Conservation (phyloP, 2,113 vertebrate genomes). For the Gallinago paraguaiae region DNA sequence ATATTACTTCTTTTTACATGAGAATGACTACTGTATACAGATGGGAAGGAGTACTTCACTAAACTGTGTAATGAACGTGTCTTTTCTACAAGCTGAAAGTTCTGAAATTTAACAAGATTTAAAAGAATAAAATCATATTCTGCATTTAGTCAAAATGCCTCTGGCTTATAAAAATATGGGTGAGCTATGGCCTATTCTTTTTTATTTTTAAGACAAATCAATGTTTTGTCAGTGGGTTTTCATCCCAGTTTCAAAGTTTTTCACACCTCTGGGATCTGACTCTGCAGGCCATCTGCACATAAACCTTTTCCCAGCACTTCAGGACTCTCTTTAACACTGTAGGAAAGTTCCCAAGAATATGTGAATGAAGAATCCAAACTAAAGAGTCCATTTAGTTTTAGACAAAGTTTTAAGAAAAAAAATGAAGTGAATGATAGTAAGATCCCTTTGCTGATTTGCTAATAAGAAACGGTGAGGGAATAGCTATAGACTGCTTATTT, state of each 20-base stretch:
- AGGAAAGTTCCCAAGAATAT: not conserved
- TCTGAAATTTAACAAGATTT: not conserved
- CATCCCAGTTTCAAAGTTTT: not conserved
- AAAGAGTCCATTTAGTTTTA: not conserved
- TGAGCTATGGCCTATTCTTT: not conserved
- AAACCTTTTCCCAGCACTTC: not conserved
- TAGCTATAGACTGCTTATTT: not conserved
- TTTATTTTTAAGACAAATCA: not conserved
- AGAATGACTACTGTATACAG: not conserved
- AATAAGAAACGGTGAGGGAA: not conserved
- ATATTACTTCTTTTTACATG: not conserved
- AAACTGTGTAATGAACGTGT: not conserved
- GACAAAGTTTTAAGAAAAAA: not conserved
- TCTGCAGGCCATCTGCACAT: not conserved
- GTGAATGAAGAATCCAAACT: not conserved
- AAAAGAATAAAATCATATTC: not conserved
- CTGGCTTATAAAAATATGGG: not conserved
- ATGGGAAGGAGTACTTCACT: not conserved
- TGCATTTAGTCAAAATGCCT: not conserved
- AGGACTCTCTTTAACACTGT: not conserved
- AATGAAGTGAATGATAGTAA: not conserved
- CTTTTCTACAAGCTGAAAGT: not conserved
- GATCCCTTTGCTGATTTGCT: not conserved
- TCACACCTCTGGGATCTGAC: not conserved
- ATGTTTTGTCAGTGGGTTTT: not conserved